Conservation (phyloP, 1,140 invertebrate genomes). For the Thalassaphorura encarpata region DNA sequence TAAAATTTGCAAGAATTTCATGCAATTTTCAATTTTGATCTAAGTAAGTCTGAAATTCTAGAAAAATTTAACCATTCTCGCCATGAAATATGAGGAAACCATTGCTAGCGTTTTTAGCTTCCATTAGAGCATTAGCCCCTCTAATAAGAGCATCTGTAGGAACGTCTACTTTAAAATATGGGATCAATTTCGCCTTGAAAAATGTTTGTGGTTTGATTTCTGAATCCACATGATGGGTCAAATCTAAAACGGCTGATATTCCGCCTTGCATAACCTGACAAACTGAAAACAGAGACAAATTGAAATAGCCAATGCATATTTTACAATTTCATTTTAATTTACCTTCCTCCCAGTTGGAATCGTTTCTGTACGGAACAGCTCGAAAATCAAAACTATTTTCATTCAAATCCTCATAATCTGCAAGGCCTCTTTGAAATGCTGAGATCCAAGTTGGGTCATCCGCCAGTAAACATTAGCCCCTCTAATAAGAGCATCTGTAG, state of each 20-base stretch:
- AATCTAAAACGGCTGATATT: slow-evolving; percentile 22
- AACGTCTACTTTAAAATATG: slow-evolving; percentile 26
- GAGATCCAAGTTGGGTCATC: slow-evolving; percentile 13
- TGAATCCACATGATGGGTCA: slow-evolving; percentile 13
- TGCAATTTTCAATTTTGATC: slow-evolving; percentile 2
- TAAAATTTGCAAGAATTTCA: slow-evolving; percentile 3
- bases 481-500: slow-evolving; percentile 17
- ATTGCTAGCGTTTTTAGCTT: slow-evolving; percentile 25
- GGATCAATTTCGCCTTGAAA: slow-evolving; percentile 22
- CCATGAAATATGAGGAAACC: slow-evolving; percentile 29
- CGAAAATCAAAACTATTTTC: slow-evolving; percentile 10
- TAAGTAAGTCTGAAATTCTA: too few relatives aligned
- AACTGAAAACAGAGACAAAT: slow-evolving; percentile 11
- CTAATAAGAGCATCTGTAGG: slow-evolving; percentile 20
- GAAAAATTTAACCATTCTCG: slow-evolving; percentile 15
- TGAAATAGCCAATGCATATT: neutral
- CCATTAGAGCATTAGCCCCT: slow-evolving; percentile 22
- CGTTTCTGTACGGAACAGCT: slow-evolving; percentile 17
- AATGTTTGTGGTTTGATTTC: slow-evolving; percentile 19
- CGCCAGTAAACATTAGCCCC: slow-evolving; percentile 18
- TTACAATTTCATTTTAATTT: neutral
- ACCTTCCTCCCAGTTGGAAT: slow-evolving; percentile 24
- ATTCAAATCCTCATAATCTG: slow-evolving; percentile 7
- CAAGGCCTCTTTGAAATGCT: slow-evolving; percentile 11
- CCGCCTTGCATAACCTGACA: slow-evolving; percentile 24